Conservation (phyloP, 2,797 vertebrate species). For the Myripristis jacobus region DNA sequence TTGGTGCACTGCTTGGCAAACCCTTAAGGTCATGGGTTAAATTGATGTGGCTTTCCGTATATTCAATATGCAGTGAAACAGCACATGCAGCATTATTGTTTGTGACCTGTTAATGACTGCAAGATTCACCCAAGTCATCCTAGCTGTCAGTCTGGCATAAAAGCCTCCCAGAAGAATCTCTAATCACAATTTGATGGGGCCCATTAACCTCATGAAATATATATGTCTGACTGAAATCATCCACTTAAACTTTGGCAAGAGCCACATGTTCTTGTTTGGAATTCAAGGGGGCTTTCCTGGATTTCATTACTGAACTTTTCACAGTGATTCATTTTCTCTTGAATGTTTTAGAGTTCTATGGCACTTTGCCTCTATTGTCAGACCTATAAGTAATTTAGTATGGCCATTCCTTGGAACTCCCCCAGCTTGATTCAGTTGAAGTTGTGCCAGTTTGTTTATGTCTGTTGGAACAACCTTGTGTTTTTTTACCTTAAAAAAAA, state of each 20-base stretch:
- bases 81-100: conserved; percentile 47
- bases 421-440: conserved; percentile 45
- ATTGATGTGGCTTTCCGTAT: conserved; percentile 21
- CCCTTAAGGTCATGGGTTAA: conserved; percentile 36
- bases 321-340: conserved; percentile 55
- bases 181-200: conserved; percentile 76
- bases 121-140: conserved; percentile 43
- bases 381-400: conserved; percentile 63
- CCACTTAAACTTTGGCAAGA: conserved; percentile 82
- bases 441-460: conserved; percentile 52
- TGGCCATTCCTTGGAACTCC: conserved; percentile 39
- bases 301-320: conserved; percentile 64
- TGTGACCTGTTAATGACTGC: conserved; percentile 67
- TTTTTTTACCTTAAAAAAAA: background rate
- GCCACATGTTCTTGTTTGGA: conserved; percentile 69
- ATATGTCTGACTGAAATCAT: conserved; percentile 77
- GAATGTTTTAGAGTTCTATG: conserved; percentile 66
- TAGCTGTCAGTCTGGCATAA: conserved; percentile 63
- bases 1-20: conserved; percentile 5
- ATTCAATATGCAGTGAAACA: conserved; percentile 30
- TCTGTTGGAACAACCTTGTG: conserved; percentile 15
- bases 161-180: conserved; percentile 75
- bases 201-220: conserved; percentile 82
- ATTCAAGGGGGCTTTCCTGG: conserved; percentile 55
- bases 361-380: conserved; percentile 71